phyloP scores from a whole-genome alignment of 2,888 invertebrate genomes.

The Troides helena region DNA sequence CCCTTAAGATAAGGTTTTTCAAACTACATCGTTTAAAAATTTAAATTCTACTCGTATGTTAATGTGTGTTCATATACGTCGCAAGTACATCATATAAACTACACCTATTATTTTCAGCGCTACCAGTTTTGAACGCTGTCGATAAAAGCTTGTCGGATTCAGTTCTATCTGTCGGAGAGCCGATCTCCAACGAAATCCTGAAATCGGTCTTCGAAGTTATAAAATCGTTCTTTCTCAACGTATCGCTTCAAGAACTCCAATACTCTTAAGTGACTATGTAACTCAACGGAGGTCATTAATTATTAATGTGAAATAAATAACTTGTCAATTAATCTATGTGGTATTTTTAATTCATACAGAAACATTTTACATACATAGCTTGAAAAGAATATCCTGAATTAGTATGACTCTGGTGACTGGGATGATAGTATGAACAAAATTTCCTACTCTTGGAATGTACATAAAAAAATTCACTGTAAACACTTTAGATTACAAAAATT shows the following conservation, averaged over 20 bases:
- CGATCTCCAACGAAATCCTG: not conserved
- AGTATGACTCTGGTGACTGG: too few species aligned
- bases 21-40: too few species aligned
- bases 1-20: too few species aligned
- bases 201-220: not conserved
- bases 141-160: not conserved
- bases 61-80: too few species aligned
- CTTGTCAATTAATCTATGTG: not conserved
- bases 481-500: too few species aligned
- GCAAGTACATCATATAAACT: not conserved
- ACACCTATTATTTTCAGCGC: not conserved
- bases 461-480: too few species aligned
- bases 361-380: too few species aligned
- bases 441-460: too few species aligned
- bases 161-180: not conserved
- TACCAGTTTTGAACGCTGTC: not conserved
- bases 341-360: not conserved
- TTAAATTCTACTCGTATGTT: too few species aligned
- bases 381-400: too few species aligned
- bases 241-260: not conserved
- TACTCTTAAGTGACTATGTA: not conserved
- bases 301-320: not conserved
- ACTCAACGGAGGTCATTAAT: not conserved
- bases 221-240: not conserved
- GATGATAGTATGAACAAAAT: too few species aligned